Base-by-base conservation (phyloP, 2,797 vertebrate genomes). In the Tachyglossus aculeatus region DNA sequence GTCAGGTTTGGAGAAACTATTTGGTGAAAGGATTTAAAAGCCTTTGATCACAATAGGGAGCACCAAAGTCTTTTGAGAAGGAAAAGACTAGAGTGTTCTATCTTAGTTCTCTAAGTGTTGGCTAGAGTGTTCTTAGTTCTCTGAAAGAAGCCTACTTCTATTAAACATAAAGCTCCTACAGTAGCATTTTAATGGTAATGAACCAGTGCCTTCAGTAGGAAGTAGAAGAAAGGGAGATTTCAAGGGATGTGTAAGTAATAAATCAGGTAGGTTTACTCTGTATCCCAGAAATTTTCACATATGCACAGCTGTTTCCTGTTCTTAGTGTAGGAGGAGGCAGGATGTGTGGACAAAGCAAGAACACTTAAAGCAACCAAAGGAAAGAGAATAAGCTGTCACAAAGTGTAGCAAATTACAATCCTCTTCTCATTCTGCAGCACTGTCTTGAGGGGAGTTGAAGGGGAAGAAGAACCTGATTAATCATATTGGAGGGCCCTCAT, bases 221-320 rank as follows among this genome's bases (percentile, higher is more conserved):
- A n/a, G 15, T 0, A 7, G 47, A 10, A 50, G 33, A 31, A 37
- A 16, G n/a, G 2, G 8, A 7, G 22, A 7, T 1, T 18, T 11
- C 6, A 0, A 27, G 58, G 62, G 58, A 59, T 71, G 54, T 51
- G 56, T 3, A 1, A 45, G 66, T 61, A 27, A n/a, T 68, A 60
- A 77, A 74, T 82, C 66, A 39, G 84, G 67, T 71, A 9, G 7
- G 44, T 0, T 48, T 55, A 60, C 22, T 15, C 27, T 24, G 47
- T 41, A 39, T 75, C 40, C 48, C 78, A 29, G 74, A 71, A 27
- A 51, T 61, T 67, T 25, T 21, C 9, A 33, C 48, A 1, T n/a
- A 48, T 58, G 0, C 31, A 2, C 14, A 52, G 84, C 85, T 84
- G 73, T 11, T 78, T 82, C 77, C 84, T 78, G 72, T 65, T 34